These are phyloP conservation scores for Timema cristinae DNA, from an alignment of 2,888 invertebrate species.

Conservation along the genomic window DNA sequence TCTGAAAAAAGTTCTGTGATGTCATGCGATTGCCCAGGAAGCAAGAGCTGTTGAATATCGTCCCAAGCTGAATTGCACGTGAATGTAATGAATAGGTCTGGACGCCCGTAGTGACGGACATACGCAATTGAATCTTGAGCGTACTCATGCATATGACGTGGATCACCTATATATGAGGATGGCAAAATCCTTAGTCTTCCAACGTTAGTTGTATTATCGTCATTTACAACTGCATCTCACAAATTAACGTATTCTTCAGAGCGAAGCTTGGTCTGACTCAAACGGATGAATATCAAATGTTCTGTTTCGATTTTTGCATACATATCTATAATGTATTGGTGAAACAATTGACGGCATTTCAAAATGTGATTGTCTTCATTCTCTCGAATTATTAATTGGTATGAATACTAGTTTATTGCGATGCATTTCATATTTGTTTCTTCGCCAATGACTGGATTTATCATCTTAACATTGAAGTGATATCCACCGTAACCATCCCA, in stretches of 20 bases:
- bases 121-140: conserved; percentile 25
- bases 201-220: no score
- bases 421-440: background rate
- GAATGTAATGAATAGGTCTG: conserved; percentile 26
- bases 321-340: conserved; percentile 33
- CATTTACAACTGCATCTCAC: no score
- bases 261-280: no score
- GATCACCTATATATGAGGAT: conserved; percentile 8
- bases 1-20: no score
- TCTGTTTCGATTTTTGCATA: conserved; percentile 33
- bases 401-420: conserved; percentile 16
- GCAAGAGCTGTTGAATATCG: no score
- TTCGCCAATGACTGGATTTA: conserved; percentile 16
- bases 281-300: no score
- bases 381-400: conserved; percentile 8
- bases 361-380: no score
- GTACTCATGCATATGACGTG: conserved; percentile 21
- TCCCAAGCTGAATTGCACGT: no score
- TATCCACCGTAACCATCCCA: conserved; percentile 20
- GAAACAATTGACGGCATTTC: no score
- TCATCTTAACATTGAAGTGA: conserved; percentile 18
- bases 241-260: no score
- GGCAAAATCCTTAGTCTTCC: conserved; percentile 12
- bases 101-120: conserved; percentile 16
- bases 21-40: no score